Evolutionary conservation across 1,140 invertebrate species (phyloP).

Genomic region (Lethrus apterus): DNA sequence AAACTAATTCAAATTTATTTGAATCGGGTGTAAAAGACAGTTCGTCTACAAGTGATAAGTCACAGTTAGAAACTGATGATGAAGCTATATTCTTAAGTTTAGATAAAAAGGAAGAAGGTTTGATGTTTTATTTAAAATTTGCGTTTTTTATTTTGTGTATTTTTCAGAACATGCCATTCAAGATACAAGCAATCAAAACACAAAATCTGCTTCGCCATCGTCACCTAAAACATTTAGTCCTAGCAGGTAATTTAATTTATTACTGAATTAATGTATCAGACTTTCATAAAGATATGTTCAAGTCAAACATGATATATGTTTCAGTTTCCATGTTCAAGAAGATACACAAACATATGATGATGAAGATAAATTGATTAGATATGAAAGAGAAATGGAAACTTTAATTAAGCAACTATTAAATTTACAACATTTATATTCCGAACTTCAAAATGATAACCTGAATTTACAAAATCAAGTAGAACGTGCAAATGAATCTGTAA

Average conservation of each 20-base stretch:
- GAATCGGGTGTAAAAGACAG: background rate
- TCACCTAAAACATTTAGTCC: no score
- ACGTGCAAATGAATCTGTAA: constrained; percentile 51
- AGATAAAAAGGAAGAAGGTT: no score
- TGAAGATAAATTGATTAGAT: constrained; percentile 29
- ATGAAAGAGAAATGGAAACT: constrained; percentile 35
- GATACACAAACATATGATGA: background rate
- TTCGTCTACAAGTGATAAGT: constrained; percentile 11
- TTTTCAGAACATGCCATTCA: no score
- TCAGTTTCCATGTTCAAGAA: constrained; percentile 7
- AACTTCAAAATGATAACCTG: constrained; percentile 31
- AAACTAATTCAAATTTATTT: no score
- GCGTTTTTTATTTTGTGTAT: no score
- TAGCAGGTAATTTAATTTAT: no score
- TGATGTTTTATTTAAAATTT: no score
- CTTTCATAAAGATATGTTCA: no score
- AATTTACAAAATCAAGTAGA: constrained; percentile 37
- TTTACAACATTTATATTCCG: constrained; percentile 35
- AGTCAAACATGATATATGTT: no score
- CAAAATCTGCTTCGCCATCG: no score
- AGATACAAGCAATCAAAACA: no score
- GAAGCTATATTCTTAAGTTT: background rate
- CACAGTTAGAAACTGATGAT: constrained; percentile 1
- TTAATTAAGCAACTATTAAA: constrained; percentile 43
- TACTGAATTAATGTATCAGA: no score